Base-by-base conservation (phyloP, 2,888 invertebrate genomes). In the Deilephila porcellus region DNA sequence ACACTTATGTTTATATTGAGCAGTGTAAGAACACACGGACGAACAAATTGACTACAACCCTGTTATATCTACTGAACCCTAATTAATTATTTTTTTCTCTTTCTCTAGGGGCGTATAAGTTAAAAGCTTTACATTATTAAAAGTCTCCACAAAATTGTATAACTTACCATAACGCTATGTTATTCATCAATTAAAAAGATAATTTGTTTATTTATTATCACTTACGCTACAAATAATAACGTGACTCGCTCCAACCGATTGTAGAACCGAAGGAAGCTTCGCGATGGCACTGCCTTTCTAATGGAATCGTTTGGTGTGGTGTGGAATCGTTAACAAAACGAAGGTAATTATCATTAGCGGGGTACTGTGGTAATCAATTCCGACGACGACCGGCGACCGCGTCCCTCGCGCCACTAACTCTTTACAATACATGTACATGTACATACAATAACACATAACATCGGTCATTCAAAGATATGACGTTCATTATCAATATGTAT, bases 71-170 rank as follows among this genome's bases (percentile, higher is more conserved):
- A 92, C 91, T 86, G 90, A 91, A 88, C 85, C 89, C 91, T 92
- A 89, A 88, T 87, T 90, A 89, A 86, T 86, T 85, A 86, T 84
- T 80, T 82, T 59, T 59, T 73, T 67, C 59, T 87, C 83, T 88
- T 84, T 81, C 78, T 85, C 90, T 90, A 91, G 88, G 90, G 92
- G 92, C 92, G 86, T 91, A 91, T 88, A 88, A 88, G 85, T 90
- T 88, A 90, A 90, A 92, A 92, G 91, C 92, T 89, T 92, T 90
- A 91, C 88, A 87, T 90, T 88, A 83, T 90, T 90, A 90, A 91
- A 90, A 92, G 89, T 91, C 89, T 90, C 90, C 90, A 91, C 91
- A 92, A 92, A 91, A 87, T 89, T 90, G 91, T 92, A 92, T 90
- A 92, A 91, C 89, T 91, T 90, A 92, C 88, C 86, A 85, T 90